Conservation (phyloP, 2,888 invertebrate species). For the Drosophila multiciliata region DNA sequence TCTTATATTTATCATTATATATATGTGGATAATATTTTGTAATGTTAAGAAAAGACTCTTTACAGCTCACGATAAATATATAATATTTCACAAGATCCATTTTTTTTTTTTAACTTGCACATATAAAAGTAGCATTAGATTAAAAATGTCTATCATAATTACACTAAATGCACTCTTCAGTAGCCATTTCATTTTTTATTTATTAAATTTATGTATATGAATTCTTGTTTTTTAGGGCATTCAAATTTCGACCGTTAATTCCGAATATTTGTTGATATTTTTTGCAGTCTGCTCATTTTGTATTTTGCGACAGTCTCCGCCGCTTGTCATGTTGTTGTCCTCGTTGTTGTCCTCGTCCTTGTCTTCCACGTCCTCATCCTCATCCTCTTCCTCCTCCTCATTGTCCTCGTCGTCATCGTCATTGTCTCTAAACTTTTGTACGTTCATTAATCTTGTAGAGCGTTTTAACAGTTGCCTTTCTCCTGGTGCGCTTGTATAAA, state of each 20-base stretch:
- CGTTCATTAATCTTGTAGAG: conserved; percentile 80
- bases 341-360: conserved; percentile 37
- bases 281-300: conserved; percentile 34
- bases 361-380: conserved; percentile 31
- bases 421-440: conserved; percentile 81
- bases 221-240: conserved; percentile 17
- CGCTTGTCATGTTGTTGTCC: conserved; percentile 63
- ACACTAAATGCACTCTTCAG: not conserved
- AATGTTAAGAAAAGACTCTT: not conserved
- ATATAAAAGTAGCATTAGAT: not conserved
- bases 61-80: too few species aligned
- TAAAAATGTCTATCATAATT: not conserved
- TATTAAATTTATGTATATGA: not conserved
- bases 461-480: conserved; percentile 68
- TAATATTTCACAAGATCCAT: not conserved
- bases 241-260: not conserved
- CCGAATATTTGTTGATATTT: conserved; percentile 4
- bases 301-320: conserved; percentile 46
- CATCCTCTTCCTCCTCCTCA: conserved; percentile 20
- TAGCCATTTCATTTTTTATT: not conserved
- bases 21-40: not conserved
- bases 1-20: not conserved
- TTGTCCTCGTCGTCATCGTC: conserved; percentile 66
- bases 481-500: conserved; percentile 19
- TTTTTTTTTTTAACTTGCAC: too few species aligned